Conservation (phyloP, 2,113 vertebrate genomes). For the Apaloderma vittatum region DNA sequence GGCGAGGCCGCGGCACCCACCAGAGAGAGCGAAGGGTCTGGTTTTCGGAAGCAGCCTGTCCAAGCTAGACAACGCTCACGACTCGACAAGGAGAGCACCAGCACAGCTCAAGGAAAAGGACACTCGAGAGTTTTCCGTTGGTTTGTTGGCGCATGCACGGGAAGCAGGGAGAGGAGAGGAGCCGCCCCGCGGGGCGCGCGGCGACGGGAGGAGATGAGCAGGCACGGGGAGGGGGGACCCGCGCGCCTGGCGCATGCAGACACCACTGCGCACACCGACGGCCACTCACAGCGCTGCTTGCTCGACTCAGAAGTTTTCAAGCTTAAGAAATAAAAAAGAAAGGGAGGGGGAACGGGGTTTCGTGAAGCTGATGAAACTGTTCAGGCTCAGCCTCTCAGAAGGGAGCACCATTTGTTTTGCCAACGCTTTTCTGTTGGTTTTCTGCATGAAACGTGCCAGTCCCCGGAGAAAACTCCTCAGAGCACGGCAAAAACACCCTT, state of each 20-base stretch:
- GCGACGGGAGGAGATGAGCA: constrained; percentile 62
- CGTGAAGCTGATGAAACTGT: constrained; percentile 21
- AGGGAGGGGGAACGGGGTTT: background rate
- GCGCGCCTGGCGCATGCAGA: constrained; percentile 79
- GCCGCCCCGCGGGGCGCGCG: constrained; percentile 64
- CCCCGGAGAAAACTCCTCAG: constrained; percentile 47
- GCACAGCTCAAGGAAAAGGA: constrained; percentile 63
- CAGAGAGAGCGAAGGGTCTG: background rate
- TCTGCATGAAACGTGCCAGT: background rate
- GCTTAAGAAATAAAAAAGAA: constrained; percentile 28
- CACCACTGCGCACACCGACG: background rate
- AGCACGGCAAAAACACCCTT: constrained; percentile 12
- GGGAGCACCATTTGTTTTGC: constrained; percentile 47
- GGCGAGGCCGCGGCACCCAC: background rate
- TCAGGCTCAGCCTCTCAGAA: constrained; percentile 63
- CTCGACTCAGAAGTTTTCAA: background rate
- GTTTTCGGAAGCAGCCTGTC: background rate
- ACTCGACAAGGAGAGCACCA: constrained; percentile 70
- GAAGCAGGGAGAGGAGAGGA: constrained; percentile 77
- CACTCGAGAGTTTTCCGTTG: background rate
- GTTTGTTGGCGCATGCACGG: constrained; percentile 79
- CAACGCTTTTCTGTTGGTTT: background rate
- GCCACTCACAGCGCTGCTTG: background rate
- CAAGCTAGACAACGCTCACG: constrained; percentile 63
- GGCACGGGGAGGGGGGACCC: constrained; percentile 72